Base-by-base conservation (phyloP, 92 coral and sea anemone species). In the Blastomussa wellsi region DNA sequence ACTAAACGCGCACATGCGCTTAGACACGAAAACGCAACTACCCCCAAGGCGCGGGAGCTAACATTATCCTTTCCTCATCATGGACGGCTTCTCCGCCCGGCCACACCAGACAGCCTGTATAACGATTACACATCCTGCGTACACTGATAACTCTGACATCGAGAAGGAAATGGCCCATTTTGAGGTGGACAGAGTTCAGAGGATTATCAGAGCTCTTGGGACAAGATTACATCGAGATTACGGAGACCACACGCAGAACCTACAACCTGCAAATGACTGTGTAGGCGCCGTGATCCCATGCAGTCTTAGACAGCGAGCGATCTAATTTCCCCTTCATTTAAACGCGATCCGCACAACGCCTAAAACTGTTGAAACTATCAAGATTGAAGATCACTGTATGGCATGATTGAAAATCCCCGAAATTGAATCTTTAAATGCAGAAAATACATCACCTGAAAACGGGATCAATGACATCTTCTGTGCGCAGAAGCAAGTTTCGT, bases 181-280 rank as follows among this genome's bases (percentile, higher is more conserved):
- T 76, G 72, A 32, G 72, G 52, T 29, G 12, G 13, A 41, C 15
- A 41, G 32, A 59, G 29, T n/a, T 41, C 47, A 39, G n/a, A 42
- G 72, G 83, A 79, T 79, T 62, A 79, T 79, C 83, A 6, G 37
- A 15, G 65, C 20, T 48, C 24, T 12, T 14, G 59, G 49, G 62
- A 29, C 39, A 14, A 57, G 71, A 78, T 59, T 78, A 26, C 53
- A 78, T 26, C 72, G 39, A 26, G 69, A 65, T 77, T 19, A 55
- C 57, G 32, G 26, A 79, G 83, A 79, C 83, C 83, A 79, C 83
- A 79, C 83, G 55, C 83, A 79, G 57, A 26, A 4, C 16, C 36
- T 68, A 26, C 29, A 62, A 28, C 24, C 39, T n/a, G 28, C 52
- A 39, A 53, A 19, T 62, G 13, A 60, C 39, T 22, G 28, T 28